Conservation (phyloP, 2,797 vertebrate species). For the Myotis findleyi region DNA sequence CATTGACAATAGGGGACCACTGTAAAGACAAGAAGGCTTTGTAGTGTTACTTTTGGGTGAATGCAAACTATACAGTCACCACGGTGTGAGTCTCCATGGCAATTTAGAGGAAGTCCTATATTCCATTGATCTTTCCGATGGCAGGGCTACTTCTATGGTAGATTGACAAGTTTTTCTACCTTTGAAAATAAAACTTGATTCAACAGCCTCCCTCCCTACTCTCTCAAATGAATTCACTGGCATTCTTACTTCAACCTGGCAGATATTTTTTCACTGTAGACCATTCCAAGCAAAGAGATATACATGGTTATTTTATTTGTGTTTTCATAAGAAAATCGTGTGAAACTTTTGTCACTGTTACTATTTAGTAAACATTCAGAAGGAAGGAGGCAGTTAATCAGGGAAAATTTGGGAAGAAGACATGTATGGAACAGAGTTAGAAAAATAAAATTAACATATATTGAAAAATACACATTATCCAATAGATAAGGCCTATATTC, state of each 20-base stretch:
- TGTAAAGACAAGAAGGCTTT: background rate
- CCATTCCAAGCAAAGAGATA: background rate
- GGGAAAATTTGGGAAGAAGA: background rate
- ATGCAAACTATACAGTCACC: background rate
- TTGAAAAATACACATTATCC: background rate
- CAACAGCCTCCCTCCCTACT: background rate
- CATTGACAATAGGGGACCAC: background rate
- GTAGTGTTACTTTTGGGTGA: slow-evolving; percentile 1
- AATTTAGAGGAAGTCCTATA: slow-evolving; percentile 20
- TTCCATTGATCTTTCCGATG: background rate
- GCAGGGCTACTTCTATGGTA: background rate
- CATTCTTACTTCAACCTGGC: slow-evolving; percentile 19
- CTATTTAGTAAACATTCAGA: background rate
- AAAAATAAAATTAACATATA: background rate
- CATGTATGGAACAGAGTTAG: background rate
- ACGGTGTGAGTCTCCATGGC: background rate
- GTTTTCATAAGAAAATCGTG: background rate
- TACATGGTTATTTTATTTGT: background rate
- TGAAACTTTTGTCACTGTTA: background rate
- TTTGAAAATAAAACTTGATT: slow-evolving; percentile 32
- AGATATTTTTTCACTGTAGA: background rate
- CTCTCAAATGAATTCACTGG: slow-evolving; percentile 43
- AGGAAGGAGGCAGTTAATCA: background rate
- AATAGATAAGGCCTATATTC: background rate
- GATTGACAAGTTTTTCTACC: background rate